Evolutionary conservation across 2,888 invertebrate genomes (phyloP).

Genomic region (Dione vanillae): DNA sequence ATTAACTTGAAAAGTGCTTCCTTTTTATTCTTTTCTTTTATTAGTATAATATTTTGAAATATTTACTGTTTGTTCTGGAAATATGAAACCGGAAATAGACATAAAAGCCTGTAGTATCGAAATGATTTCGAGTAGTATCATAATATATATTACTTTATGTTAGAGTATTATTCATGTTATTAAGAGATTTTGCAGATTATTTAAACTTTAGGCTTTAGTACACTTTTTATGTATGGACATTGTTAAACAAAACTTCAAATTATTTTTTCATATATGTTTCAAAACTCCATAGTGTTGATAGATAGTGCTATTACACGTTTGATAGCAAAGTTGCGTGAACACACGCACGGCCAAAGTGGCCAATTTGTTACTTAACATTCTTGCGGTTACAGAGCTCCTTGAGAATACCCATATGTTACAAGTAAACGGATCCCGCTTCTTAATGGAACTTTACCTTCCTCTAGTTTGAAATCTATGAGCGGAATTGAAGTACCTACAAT

Average conservation of each 20-base stretch:
- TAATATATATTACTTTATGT: too few relatives aligned
- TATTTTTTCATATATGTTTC: conserved; percentile 7
- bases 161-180: too few relatives aligned
- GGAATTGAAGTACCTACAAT: neutral
- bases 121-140: too few relatives aligned
- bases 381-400: conserved; percentile 11
- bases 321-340: conserved; percentile 20
- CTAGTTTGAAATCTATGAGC: neutral
- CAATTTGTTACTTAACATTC: conserved; percentile 25
- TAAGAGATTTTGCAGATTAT: too few relatives aligned
- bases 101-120: too few relatives aligned
- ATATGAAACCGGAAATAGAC: too few relatives aligned
- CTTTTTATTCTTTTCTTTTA: too few relatives aligned
- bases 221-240: neutral
- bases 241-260: neutral
- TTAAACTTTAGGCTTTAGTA: too few relatives aligned
- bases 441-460: conserved; percentile 16
- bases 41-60: too few relatives aligned
- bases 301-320: conserved; percentile 23
- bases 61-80: too few relatives aligned
- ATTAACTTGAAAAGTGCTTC: too few relatives aligned
- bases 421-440: conserved; percentile 3
- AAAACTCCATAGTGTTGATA: conserved; percentile 8
- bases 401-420: conserved; percentile 17
- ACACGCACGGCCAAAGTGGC: conserved; percentile 25